Evolutionary conservation across 2,113 vertebrate species (phyloP).

Genomic region (Vombatus ursinus): DNA sequence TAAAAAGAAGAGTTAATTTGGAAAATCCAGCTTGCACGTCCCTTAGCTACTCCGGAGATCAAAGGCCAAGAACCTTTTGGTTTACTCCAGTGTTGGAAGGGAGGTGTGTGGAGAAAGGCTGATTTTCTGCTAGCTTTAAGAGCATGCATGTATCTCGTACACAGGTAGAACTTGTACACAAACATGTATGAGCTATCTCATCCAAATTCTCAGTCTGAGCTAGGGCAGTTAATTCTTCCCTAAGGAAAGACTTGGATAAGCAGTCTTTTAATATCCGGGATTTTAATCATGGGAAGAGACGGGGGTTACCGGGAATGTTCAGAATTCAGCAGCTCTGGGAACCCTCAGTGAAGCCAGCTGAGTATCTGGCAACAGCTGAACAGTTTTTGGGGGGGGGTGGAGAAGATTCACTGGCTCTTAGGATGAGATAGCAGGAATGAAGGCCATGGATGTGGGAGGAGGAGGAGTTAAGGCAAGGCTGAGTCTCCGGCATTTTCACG

Average conservation of each 20-base stretch:
- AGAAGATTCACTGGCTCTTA: not conserved
- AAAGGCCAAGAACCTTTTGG: constrained; percentile 13
- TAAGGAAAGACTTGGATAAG: not conserved
- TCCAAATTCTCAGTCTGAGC: not conserved
- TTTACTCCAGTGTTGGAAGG: constrained; percentile 27
- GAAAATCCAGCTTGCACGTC: constrained; percentile 10
- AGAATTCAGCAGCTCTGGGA: not conserved
- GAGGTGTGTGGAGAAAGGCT: constrained; percentile 49
- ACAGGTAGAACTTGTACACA: not conserved
- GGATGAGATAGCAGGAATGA: not conserved
- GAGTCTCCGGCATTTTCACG: not conserved
- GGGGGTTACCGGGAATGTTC: not conserved
- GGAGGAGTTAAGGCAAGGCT: not conserved
- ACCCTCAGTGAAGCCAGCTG: not conserved
- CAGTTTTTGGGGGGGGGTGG: too few species aligned
- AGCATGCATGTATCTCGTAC: constrained; percentile 33
- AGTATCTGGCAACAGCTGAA: not conserved
- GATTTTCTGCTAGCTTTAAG: constrained; percentile 29
- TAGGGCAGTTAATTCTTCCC: not conserved
- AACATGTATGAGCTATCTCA: not conserved
- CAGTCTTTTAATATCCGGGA: not conserved
- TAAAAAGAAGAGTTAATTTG: constrained; percentile 65
- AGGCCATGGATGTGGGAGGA: not conserved
- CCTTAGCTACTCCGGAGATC: not conserved
- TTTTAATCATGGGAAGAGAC: not conserved